phyloP scores from a whole-genome alignment of 2,113 vertebrate genomes.

The Sinocyclocheilus grahami region DNA sequence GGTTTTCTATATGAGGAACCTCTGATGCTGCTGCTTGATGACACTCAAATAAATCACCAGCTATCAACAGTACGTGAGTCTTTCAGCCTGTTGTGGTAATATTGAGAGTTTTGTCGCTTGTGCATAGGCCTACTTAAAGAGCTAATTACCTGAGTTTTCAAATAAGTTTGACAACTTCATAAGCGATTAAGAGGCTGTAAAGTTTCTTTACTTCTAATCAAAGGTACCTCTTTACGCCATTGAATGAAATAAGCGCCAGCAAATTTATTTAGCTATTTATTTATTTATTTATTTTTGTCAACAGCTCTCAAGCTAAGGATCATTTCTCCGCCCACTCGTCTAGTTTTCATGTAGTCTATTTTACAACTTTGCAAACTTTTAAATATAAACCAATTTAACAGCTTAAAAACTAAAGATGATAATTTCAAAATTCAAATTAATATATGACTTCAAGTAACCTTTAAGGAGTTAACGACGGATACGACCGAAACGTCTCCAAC shows the following conservation, averaged over 20 bases:
- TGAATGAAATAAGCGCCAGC: not conserved
- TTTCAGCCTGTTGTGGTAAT: not conserved
- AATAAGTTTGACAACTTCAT: not conserved
- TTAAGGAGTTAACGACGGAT: not conserved
- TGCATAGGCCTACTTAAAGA: not conserved
- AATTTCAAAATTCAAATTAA: not conserved
- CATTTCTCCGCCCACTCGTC: not conserved
- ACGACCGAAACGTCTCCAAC: not conserved
- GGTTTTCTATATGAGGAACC: conserved; percentile 57
- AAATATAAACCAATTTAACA: not conserved
- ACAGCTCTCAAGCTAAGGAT: not conserved
- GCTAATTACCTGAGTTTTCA: not conserved
- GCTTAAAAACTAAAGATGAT: not conserved
- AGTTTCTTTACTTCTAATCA: not conserved
- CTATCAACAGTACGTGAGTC: conserved; percentile 28
- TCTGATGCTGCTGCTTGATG: conserved; percentile 68
- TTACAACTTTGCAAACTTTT: not conserved
- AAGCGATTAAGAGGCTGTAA: not conserved
- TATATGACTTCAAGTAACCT: too few relatives aligned
- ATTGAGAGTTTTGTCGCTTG: not conserved
- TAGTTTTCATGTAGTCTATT: not conserved
- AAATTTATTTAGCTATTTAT: too few relatives aligned
- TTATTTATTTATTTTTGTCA: not conserved
- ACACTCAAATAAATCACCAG: conserved; percentile 33
- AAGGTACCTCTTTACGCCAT: not conserved